Percentiles rank a stretch among this genome's conserved stretches.
phyloP scores from a whole-genome alignment of 2,113 vertebrate genomes.

The Crotalus viridis region DNA sequence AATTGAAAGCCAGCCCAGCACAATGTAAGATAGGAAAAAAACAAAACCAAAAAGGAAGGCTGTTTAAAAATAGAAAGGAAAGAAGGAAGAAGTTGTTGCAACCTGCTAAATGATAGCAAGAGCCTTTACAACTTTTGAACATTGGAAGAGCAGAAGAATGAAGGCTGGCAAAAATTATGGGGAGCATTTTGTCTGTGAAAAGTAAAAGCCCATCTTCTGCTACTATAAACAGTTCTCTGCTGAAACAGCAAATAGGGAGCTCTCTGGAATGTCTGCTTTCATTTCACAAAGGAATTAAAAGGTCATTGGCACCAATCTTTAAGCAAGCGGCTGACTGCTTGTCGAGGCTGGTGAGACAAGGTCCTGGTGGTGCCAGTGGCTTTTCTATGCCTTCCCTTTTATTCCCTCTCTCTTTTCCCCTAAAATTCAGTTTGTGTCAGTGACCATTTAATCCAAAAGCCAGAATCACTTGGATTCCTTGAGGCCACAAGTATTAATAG shows the following conservation, averaged over 20 bases:
- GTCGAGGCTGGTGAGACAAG: fast-evolving
- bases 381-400: neutral
- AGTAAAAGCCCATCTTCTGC: conserved; percentile 28
- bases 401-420: neutral
- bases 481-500: neutral
- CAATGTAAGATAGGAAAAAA: neutral
- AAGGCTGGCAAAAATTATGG: conserved; percentile 18
- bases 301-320: conserved; percentile 28
- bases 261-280: conserved; percentile 39
- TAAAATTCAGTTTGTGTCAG: conserved; percentile 10
- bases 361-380: neutral
- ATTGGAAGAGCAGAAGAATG: conserved; percentile 14
- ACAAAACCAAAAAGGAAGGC: neutral
- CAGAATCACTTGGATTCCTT: neutral
- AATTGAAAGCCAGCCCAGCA: neutral
- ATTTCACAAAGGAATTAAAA: conserved; percentile 50
- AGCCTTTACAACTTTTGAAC: neutral
- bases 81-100: neutral
- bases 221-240: conserved; percentile 45
- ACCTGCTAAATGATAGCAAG: neutral
- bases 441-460: neutral
- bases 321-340: neutral
- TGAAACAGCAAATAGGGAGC: conserved; percentile 34
- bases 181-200: conserved; percentile 39
- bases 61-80: neutral